Conservation (phyloP, 2,113 vertebrate genomes). For the Oreamnos americanus region DNA sequence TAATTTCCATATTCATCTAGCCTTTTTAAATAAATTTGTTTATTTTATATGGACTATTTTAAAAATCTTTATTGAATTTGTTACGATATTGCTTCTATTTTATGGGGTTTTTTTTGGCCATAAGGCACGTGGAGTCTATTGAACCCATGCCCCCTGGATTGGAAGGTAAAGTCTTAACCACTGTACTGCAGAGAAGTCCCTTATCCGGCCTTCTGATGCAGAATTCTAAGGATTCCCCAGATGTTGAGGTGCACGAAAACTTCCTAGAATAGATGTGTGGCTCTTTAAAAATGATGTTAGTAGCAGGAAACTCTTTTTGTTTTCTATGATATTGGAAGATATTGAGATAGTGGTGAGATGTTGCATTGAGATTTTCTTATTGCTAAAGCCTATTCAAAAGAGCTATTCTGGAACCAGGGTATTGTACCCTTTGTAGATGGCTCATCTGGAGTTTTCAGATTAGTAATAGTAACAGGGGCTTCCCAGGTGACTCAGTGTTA, state of each 20-base stretch:
- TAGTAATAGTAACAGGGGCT: neutral
- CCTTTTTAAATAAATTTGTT: neutral
- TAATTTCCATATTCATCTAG: neutral
- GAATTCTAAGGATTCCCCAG: neutral
- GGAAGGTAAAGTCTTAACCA: neutral
- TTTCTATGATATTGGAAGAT: neutral
- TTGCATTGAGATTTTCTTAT: neutral
- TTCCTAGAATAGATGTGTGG: neutral
- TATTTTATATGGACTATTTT: neutral
- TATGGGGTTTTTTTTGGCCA: neutral
- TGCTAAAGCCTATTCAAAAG: constrained; percentile 6
- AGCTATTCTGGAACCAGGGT: neutral
- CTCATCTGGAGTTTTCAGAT: neutral
- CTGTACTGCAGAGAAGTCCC: neutral
- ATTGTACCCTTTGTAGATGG: neutral
- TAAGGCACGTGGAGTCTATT: neutral
- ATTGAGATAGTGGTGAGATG: neutral
- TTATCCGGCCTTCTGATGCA: neutral
- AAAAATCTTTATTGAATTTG: neutral
- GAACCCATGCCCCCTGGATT: neutral
- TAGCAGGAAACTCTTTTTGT: neutral
- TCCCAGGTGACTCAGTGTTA: neutral
- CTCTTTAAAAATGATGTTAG: neutral
- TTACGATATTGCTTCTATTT: neutral
- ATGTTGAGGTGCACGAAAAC: neutral